Evolutionary conservation across 1,140 invertebrate genomes (phyloP), one percentile per base, ranked within the genome.

Genomic region (Mamestra configurata): DNA sequence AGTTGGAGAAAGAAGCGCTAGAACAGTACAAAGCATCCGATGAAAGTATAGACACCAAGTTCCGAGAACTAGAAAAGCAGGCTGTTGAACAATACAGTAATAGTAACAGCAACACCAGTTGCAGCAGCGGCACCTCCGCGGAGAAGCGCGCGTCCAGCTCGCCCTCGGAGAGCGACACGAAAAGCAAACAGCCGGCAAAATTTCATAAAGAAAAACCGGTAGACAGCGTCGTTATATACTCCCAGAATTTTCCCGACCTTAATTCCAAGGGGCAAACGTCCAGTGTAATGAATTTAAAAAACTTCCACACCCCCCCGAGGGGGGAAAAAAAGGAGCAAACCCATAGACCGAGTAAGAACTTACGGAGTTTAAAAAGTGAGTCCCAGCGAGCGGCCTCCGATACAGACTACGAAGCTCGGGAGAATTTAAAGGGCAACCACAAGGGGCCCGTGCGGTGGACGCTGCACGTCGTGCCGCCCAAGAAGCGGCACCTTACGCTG

Each of bases 1-100:
- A 95, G 79, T 83, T 95, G 2, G 94, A 95, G 82, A 95, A 94
- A 70, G 93, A 95, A 85, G 94, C 94, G 18, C 77, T 95, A n/a
- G 94, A 95, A 80, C 94, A 95, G 71, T 95, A 95, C 64, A 95
- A 95, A 82, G 90, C 92, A 1, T 95, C 94, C 3, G 94, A 95
- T 66, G 94, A 95, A 77, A 95, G 94, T 81, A 95, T 95, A 82
- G 93, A 95, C 77, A 93, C 92, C 0, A 95, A 94, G 71, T 93
- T 95, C 77, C 88, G 88, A 6, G 94, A 94, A 66, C 82, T 95
- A 46, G 94, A 95, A 82, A 91, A 93, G 18, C 89, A 95, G 68
- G 94, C 94, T 7, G 93, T 92, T 0, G 94, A 95, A 80, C 94
- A 95, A 77, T 95, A 95, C 81, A 95, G 90, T 75, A 92, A 89